Base-by-base conservation (phyloP, 2,113 vertebrate species). In the Circaetus cinerascens region DNA sequence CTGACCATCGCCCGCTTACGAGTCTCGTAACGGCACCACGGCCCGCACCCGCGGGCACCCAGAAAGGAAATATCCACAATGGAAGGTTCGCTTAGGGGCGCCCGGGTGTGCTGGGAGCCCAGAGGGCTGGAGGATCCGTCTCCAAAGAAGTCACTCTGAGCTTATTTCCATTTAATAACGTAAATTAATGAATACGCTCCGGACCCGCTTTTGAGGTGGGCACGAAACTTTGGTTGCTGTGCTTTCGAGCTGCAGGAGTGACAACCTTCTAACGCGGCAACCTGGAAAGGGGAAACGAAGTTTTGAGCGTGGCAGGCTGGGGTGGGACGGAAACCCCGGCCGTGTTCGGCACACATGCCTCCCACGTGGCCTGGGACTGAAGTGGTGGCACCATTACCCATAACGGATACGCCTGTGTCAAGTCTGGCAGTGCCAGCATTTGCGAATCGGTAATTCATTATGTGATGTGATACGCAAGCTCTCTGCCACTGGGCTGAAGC, bases 261-360 rank as follows among this genome's bases (percentile, higher is more conserved):
- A 25, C 46, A 26, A 5, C 30, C 12, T 7, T 18, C 56, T 26
- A 30, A 53, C 0, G 3, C 0, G 2, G 34, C 17, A 12, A 6
- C 27, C 21, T 81, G 1, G 1, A 22, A 41, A 75, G 22, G 41
- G 32, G 10, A 55, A 41, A 53, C 55, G 2, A 40, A 86, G 50
- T 25, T 74, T 12, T 36, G 41, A 53, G 36, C 2, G 23, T 4
- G 1, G 34, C 23, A 68, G 63, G 12, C 57, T 2, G 8, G 3
- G 19, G 13, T 23, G 1, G 0, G 41, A 5, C 0, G 1, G 53
- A 45, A 20, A 20, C 11, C 19, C 8, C 0, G 2, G 43, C 10
- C 34, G 0, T 3, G 10, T 32, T 57, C 2, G 7, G 48, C 23
- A 15, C 14, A 8, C 0, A 0, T 38, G 27, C 13, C 41, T 23